Base-by-base conservation (phyloP, 2,113 vertebrate genomes). In the Corvus cornix region DNA sequence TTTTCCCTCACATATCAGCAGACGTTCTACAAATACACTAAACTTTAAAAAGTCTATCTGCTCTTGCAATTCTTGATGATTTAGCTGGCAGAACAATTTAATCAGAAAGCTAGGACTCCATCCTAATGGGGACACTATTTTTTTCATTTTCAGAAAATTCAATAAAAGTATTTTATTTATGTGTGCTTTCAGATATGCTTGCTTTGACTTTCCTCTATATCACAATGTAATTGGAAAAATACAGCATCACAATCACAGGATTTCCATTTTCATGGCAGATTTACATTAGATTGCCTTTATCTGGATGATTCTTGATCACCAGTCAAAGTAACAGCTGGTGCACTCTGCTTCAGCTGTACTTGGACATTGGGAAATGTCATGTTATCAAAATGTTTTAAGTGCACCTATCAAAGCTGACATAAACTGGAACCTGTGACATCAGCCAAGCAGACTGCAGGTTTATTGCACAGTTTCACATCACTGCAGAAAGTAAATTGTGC, bases 251-350 rank as follows among this genome's bases (percentile, higher is more conserved):
- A 84, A 84, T 55, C 80, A 80, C 43, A 78, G 24, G 31, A 72
- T 96, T 93, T 86, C 86, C 60, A 93, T 93, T 97, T 95, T 96
- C 95, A 93, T 82, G 64, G 94, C 87, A 95, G 77, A 94, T 97
- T 97, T 97, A 93, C 84, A 95, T 91, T 64, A 84, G 78, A 96
- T 88, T 96, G 90, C 84, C 91, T 96, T 92, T 93, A 84, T 91
- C 91, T 64, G 43, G 64, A 68, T 92, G 75, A 93, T 83, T 94
- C 91, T 95, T 95, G 94, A 96, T 95, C 94, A 79, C 83, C 55
- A 94, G 83, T 96, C 90, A 91, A 94, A 83, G 93, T 56, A 96
- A 89, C 96, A 97, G 96, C 95, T 97, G 95, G 89, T 87, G 68
- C 87, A 89, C 83, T 78, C 80, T 86, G 81, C 88, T 93, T 91